These are phyloP conservation scores for Pelecanoides urinatrix DNA, from an alignment of 2,113 vertebrate genomes.

Conservation along the genomic window DNA sequence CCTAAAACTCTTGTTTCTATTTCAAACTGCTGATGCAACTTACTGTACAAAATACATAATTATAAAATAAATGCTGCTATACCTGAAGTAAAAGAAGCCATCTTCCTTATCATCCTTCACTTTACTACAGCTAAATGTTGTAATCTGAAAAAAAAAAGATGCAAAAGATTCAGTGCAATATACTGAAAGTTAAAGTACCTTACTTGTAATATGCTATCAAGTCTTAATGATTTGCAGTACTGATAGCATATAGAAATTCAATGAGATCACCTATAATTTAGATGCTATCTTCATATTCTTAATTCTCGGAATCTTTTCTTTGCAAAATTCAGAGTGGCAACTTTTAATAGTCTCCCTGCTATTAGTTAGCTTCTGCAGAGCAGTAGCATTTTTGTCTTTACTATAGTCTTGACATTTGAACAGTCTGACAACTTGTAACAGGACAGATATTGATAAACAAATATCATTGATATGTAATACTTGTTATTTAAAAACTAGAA, in stretches of 20 bases:
- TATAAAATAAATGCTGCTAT: not conserved
- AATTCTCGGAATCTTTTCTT: not conserved
- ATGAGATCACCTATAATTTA: not conserved
- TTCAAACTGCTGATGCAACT: not conserved
- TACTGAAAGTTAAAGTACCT: not conserved
- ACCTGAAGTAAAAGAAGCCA: slow-evolving; percentile 91
- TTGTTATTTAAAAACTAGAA: not conserved
- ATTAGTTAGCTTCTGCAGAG: not conserved
- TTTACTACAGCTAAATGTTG: slow-evolving; percentile 82
- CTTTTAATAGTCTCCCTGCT: not conserved
- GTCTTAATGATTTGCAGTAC: not conserved
- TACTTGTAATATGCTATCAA: not conserved
- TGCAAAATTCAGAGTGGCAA: not conserved
- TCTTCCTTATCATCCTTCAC: slow-evolving; percentile 82
- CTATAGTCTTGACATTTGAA: not conserved
- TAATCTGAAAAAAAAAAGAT: slow-evolving; percentile 68
- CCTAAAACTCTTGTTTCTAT: not conserved
- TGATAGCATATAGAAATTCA: not conserved
- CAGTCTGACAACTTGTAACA: not conserved
- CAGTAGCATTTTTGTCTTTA: not conserved
- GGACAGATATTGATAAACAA: not conserved
- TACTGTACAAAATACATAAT: not conserved
- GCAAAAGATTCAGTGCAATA: not conserved
- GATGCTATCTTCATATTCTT: not conserved
- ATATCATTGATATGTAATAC: not conserved